phyloP scores from a whole-genome alignment of 2,888 invertebrate species.

The Aethes cnicana region DNA sequence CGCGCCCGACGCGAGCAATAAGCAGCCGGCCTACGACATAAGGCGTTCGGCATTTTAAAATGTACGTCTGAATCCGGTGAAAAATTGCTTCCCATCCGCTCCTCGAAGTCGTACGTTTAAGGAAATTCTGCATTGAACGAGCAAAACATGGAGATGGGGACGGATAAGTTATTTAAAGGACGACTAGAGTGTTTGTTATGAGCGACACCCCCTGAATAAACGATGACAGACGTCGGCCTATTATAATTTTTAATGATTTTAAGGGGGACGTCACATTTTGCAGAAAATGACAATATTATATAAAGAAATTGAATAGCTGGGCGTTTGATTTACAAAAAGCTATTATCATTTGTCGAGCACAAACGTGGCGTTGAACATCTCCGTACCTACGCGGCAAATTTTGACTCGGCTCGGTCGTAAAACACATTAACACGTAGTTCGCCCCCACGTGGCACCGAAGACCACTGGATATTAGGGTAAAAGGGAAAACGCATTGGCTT shows the following conservation, averaged over 20 bases:
- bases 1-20: constrained; percentile 70
- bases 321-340: neutral
- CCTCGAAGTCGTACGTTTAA: constrained; percentile 64
- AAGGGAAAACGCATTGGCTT: constrained; percentile 74
- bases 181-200: constrained; percentile 48
- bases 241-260: constrained; percentile 8
- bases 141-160: constrained; percentile 52
- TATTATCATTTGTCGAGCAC: constrained; percentile 5
- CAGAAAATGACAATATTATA: too few species aligned
- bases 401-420: constrained; percentile 61
- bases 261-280: constrained; percentile 8
- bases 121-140: constrained; percentile 64
- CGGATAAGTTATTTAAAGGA: constrained; percentile 64
- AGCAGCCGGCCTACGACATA: constrained; percentile 59
- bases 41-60: constrained; percentile 75
- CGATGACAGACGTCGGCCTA: constrained; percentile 7
- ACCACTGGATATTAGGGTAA: constrained; percentile 58
- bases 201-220: constrained; percentile 29
- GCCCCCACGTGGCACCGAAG: constrained; percentile 45
- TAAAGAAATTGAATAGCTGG: too few species aligned
- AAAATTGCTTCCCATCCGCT: constrained; percentile 69
- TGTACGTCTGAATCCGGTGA: constrained; percentile 71
- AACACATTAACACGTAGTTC: constrained; percentile 77
- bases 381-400: constrained; percentile 47
- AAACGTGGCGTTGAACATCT: constrained; percentile 10